phyloP scores from a whole-genome alignment of 2,888 invertebrate species.

The Plutella xylostella region DNA sequence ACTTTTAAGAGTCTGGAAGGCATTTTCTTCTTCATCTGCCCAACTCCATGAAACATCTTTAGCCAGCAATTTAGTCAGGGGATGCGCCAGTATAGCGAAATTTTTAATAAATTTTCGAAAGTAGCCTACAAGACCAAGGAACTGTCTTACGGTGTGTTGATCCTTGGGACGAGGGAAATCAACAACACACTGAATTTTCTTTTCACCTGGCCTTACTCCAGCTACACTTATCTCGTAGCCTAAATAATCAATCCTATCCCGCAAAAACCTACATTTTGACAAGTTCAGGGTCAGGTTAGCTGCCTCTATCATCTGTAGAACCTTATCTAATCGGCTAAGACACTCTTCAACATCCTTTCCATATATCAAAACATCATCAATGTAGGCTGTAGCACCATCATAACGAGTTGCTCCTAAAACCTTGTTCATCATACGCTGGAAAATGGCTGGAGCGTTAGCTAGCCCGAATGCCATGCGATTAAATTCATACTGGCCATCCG shows the following conservation, averaged over 20 bases:
- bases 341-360: not conserved
- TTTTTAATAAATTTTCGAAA: slow-evolving; percentile 10
- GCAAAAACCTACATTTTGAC: not conserved
- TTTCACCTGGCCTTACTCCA: not conserved
- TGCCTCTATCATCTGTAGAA: not conserved
- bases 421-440: not conserved
- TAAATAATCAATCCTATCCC: not conserved
- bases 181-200: not conserved
- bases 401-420: not conserved
- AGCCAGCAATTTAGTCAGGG: slow-evolving; percentile 2
- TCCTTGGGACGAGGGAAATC: not conserved
- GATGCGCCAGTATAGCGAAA: slow-evolving; percentile 1
- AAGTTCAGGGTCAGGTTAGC: not conserved
- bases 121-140: slow-evolving; percentile 8
- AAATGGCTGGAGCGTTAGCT: slow-evolving; percentile 3
- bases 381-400: not conserved
- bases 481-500: slow-evolving; percentile 9
- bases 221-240: not conserved
- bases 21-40: not conserved
- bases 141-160: slow-evolving; percentile 3
- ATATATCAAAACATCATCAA: not conserved
- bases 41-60: slow-evolving; percentile 4
- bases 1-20: not conserved
- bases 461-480: slow-evolving; percentile 5
- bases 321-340: not conserved